A percentile compares a stretch with the other conserved stretches of the same genome.
phyloP scores from a whole-genome alignment of 2,113 vertebrate species.

The Erythrolamprus reginae region DNA sequence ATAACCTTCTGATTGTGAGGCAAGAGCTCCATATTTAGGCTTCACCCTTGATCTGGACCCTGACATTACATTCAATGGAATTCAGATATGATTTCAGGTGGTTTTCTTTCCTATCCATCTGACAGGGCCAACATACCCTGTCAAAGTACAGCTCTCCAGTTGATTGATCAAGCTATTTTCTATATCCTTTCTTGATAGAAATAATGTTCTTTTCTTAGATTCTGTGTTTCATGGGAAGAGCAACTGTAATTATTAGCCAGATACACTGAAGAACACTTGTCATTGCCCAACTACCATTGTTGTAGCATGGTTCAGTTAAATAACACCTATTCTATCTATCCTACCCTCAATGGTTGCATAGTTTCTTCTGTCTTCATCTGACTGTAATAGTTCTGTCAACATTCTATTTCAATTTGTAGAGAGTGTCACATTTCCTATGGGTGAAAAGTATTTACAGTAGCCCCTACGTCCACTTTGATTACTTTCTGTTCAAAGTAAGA shows the following conservation, averaged over 20 bases:
- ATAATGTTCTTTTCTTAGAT: neutral
- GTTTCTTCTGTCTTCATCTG: neutral
- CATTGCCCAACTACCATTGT: neutral
- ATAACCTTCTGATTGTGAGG: too few species aligned
- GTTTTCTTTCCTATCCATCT: neutral
- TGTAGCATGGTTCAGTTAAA: accelerated
- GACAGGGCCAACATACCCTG: neutral
- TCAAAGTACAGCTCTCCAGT: neutral
- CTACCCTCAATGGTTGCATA: neutral
- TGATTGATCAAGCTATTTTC: neutral
- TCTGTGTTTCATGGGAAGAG: neutral
- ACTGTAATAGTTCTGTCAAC: accelerated
- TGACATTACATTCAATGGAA: neutral
- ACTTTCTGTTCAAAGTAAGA: neutral
- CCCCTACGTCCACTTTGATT: neutral
- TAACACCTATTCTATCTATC: accelerated
- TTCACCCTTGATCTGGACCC: neutral
- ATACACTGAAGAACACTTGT: neutral
- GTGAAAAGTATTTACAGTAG: neutral
- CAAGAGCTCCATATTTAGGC: too few species aligned
- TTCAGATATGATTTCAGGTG: neutral
- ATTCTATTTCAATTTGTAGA: neutral
- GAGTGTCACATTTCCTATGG: neutral
- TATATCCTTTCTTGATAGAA: neutral
- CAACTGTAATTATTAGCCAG: neutral